Percentiles rank a stretch among this genome's conserved stretches.
phyloP scores from a whole-genome alignment of 53 echinoderm and acorn worm genomes.

The Glandiceps talaboti region DNA sequence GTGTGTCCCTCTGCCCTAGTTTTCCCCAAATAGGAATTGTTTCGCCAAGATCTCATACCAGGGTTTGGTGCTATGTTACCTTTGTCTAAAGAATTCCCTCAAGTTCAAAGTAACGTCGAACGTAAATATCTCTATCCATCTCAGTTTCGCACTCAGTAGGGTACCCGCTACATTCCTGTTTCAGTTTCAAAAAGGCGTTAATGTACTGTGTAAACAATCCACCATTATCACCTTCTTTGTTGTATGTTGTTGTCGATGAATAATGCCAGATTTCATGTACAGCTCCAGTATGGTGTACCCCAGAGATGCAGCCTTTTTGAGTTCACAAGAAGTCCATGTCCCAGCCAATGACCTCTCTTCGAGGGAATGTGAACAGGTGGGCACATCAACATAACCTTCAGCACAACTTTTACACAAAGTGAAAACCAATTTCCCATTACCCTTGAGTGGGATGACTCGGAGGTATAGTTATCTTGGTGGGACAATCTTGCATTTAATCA shows the following conservation, averaged over 20 bases:
- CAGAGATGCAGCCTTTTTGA: conserved; percentile 4
- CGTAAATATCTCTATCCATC: conserved; percentile 6
- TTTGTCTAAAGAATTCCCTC: conserved; percentile 8
- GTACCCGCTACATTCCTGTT: conserved; percentile 17
- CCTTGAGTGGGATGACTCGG: conserved; percentile 37
- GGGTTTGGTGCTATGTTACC: conserved; percentile 6
- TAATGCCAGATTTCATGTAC: neutral
- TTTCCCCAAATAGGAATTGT: conserved; percentile 22
- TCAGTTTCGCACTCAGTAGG: conserved; percentile 13
- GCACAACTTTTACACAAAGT: conserved; percentile 34
- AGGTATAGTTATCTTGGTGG: conserved; percentile 43
- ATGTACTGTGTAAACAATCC: conserved; percentile 30
- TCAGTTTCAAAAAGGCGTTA: conserved; percentile 25
- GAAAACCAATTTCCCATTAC: conserved; percentile 26
- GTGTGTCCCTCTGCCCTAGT: conserved; percentile 16
- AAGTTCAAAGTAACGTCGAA: conserved; percentile 9
- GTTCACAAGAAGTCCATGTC: conserved; percentile 8
- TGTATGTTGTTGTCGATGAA: neutral
- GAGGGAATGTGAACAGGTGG: conserved; percentile 12
- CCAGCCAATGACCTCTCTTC: conserved; percentile 20
- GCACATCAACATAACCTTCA: neutral
- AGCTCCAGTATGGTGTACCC: conserved; percentile 1
- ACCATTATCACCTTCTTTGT: neutral
- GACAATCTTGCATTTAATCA: conserved; percentile 34
- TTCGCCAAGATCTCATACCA: conserved; percentile 8